Percentiles rank a stretch among this genome's conserved stretches.
phyloP scores from a whole-genome alignment of 2,113 vertebrate genomes.

The Arothron firmamentum region DNA sequence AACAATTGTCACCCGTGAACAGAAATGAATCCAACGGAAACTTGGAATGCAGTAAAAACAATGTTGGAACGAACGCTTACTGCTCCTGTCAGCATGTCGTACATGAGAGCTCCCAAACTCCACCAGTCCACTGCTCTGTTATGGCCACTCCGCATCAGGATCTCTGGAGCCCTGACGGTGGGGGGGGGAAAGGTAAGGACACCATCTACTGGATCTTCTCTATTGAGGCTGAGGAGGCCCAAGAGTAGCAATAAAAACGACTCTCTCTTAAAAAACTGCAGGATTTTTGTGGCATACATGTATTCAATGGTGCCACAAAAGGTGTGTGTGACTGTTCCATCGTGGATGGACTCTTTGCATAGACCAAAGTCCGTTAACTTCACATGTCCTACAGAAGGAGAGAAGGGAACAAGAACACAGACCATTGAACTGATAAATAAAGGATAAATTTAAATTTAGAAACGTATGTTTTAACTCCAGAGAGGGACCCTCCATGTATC shows the following conservation, averaged over 20 bases:
- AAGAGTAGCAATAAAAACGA: background rate
- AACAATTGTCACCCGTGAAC: too few species aligned
- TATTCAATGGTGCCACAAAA: conserved; percentile 99
- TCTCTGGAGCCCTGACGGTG: conserved; percentile 89
- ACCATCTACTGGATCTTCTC: too few species aligned
- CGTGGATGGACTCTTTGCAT: conserved; percentile 98
- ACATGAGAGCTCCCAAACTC: conserved; percentile 99
- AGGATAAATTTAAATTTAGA: background rate
- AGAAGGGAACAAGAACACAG: too few species aligned
- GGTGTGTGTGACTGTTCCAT: conserved; percentile 97
- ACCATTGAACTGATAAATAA: background rate
- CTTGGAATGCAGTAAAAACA: background rate
- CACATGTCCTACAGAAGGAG: conserved; percentile 83
- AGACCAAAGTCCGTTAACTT: conserved; percentile 98
- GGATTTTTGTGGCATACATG: conserved; percentile 80
- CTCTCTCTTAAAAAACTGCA: too few species aligned
- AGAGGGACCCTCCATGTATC: background rate
- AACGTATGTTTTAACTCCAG: too few species aligned
- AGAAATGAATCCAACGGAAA: too few species aligned
- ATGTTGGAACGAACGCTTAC: conserved; percentile 75
- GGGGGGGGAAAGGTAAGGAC: too few species aligned
- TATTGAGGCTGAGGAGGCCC: too few species aligned
- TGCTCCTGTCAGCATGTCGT: conserved; percentile 99
- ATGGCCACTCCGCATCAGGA: conserved; percentile 97
- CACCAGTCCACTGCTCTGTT: conserved; percentile 99